Conservation (phyloP, 92 coral and sea anemone genomes). For the Parazoanthus darwini region DNA sequence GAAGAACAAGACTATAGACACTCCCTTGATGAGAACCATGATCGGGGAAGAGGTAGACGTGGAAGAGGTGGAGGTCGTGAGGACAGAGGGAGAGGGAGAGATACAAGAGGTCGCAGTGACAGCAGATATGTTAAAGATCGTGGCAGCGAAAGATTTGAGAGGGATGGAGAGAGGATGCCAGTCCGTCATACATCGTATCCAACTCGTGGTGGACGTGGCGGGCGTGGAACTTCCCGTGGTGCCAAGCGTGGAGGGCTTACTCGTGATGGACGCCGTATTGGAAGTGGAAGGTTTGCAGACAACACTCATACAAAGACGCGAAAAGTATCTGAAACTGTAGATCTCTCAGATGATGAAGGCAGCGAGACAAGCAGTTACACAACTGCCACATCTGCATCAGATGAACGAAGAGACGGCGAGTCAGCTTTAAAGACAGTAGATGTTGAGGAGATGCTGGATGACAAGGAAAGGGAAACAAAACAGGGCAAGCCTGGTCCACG, state of each 20-base stretch:
- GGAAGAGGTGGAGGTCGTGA: conserved; percentile 45
- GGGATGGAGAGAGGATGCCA: conserved; percentile 20
- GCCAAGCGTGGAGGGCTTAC: conserved; percentile 62
- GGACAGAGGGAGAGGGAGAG: conserved; percentile 45
- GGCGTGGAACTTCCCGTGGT: conserved; percentile 61
- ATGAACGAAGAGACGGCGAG: conserved; percentile 68
- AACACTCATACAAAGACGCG: conserved; percentile 46
- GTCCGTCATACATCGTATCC: conserved; percentile 42
- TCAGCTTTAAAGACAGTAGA: conserved; percentile 27
- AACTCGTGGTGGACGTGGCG: conserved; percentile 73
- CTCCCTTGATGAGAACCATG: conserved; percentile 7
- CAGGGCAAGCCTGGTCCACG: conserved; percentile 43
- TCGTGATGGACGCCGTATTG: conserved; percentile 68
- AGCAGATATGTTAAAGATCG: conserved; percentile 36
- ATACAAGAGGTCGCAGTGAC: conserved; percentile 27
- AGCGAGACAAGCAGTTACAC: conserved; percentile 84
- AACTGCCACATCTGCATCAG: conserved; percentile 94
- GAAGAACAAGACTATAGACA: conserved; percentile 35
- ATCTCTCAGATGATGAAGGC: conserved; percentile 75
- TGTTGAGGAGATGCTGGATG: conserved; percentile 47
- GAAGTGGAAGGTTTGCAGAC: conserved; percentile 80
- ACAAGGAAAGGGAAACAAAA: conserved; percentile 43
- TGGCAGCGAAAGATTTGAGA: conserved; percentile 51
- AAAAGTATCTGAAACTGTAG: conserved; percentile 67
- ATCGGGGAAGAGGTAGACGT: conserved; percentile 34